phyloP scores from a whole-genome alignment of 2,888 invertebrate species.

The Caenorhabditis becei region DNA sequence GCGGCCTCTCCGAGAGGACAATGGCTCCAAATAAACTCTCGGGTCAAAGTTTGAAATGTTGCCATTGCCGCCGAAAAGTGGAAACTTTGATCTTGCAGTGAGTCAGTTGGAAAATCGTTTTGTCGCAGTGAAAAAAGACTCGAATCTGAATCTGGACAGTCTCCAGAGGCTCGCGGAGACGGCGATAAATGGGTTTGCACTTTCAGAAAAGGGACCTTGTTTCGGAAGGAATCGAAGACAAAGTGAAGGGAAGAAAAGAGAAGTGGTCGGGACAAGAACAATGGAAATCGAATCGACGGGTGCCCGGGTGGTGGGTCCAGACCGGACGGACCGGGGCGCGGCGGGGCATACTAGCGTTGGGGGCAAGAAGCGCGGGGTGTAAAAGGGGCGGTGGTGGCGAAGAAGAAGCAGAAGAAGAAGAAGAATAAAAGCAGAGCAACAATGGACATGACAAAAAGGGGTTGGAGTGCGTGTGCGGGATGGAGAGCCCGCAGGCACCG shows the following conservation, averaged over 20 bases:
- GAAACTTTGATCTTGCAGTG: slow-evolving; percentile 1
- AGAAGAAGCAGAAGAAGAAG: slow-evolving; percentile 28
- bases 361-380: slow-evolving; percentile 31
- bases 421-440: slow-evolving; percentile 61
- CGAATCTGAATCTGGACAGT: not conserved
- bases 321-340: not conserved
- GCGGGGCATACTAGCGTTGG: not conserved
- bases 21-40: not conserved
- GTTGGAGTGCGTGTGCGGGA: slow-evolving; percentile 57
- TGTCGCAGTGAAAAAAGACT: not conserved
- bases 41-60: slow-evolving; percentile 10
- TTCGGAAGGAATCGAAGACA: not conserved
- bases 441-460: slow-evolving; percentile 62
- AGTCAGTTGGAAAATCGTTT: too few relatives aligned
- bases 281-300: slow-evolving; percentile 30
- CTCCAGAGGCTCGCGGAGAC: too few relatives aligned
- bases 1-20: not conserved
- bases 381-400: slow-evolving; percentile 36
- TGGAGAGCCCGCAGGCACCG: slow-evolving; percentile 22
- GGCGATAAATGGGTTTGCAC: too few relatives aligned
- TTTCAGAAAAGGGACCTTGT: slow-evolving; percentile 5
- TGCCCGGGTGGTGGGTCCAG: slow-evolving; percentile 18
- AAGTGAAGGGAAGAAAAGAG: slow-evolving; percentile 2
- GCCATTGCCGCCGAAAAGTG: not conserved
- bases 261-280: slow-evolving; percentile 6